Base-by-base conservation (phyloP, 1,140 invertebrate species). In the Drosophila sturtevanti region DNA sequence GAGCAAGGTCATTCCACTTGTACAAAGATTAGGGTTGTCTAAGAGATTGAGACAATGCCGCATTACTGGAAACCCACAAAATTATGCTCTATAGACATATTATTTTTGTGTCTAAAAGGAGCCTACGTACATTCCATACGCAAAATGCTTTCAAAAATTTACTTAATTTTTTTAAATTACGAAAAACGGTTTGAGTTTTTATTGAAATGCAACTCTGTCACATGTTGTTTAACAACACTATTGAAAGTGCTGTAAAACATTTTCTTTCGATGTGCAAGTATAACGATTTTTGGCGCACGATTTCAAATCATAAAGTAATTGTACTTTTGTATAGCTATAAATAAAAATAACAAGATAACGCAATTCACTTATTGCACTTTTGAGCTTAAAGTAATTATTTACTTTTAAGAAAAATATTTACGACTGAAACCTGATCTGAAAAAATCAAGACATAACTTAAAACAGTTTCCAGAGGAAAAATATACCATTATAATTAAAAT, bases 1-100 rank as follows among this genome's bases (percentile, higher is more conserved):
- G 71, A 48, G 86, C 81, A 89, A 89, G 85, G 85, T 89, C 81
- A 89, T 74, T 63, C 22, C 61, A 18, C 38, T 54, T 63, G 37
- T 58, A 11, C 24, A 34, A 51, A 63, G 77, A 79, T 79, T 67
- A 86, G 74, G 71, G 75, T 78, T 86, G 81, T 63, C 79, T 64
- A 51, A 34, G 14, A 10, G 2, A 0, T 9, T 1, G 38, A 44
- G 21, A 24, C 34, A 73, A 62, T 34, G 65, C 74, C 70, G 70
- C 70, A 44, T 48, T 0, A 1, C 1, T 1, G 0, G 9, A 52
- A 56, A 56, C 3, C 10, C 2, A 5, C 10, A 11, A 2, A 11
- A 1, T 16, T 27, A 35, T 14, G 7, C 4, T 10, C 0, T 10
- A 56, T 27, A n/a, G 10, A 6, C 9, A 18, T 3, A 3, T 1